Percentiles rank a stretch among this genome's conserved stretches.
Evolutionary conservation across 2,888 invertebrate genomes (phyloP).

Genomic region (Drosophila mettleri): DNA sequence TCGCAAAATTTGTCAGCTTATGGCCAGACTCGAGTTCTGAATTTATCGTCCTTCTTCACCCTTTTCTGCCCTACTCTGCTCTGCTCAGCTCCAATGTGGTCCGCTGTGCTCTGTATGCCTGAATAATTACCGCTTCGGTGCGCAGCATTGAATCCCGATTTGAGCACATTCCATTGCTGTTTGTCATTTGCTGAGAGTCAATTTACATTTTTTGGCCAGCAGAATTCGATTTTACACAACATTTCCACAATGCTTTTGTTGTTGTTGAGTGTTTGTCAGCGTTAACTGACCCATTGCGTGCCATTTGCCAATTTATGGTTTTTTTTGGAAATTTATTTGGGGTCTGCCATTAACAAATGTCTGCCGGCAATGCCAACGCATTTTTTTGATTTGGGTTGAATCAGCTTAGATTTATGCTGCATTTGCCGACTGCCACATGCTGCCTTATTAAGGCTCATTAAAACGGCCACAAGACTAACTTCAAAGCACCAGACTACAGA

Average conservation of each 20-base stretch:
- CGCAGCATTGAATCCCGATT: slow-evolving; percentile 45
- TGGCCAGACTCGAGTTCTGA: slow-evolving; percentile 10
- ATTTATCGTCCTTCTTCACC: not conserved
- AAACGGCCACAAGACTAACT: slow-evolving; percentile 42
- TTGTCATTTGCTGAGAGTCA: slow-evolving; percentile 61
- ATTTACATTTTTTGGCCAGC: slow-evolving; percentile 61
- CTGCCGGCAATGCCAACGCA: slow-evolving; percentile 49
- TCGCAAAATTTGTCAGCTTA: slow-evolving; percentile 50
- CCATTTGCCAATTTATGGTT: slow-evolving; percentile 69
- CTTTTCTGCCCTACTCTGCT: not conserved
- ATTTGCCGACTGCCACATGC: slow-evolving; percentile 41
- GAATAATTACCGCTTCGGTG: slow-evolving; percentile 76
- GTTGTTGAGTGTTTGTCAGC: slow-evolving; percentile 35
- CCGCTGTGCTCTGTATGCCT: slow-evolving; percentile 18
- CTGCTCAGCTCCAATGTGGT: not conserved
- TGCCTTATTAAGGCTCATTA: slow-evolving; percentile 68
- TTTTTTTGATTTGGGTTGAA: slow-evolving; percentile 68
- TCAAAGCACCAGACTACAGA: slow-evolving; percentile 36
- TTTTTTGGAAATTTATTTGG: slow-evolving; percentile 70
- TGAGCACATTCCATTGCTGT: slow-evolving; percentile 34
- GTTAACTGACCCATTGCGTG: slow-evolving; percentile 59
- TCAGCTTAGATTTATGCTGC: slow-evolving; percentile 69
- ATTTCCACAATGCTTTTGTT: slow-evolving; percentile 32
- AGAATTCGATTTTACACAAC: slow-evolving; percentile 49
- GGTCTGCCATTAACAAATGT: slow-evolving; percentile 57